Conservation (phyloP, 1,140 invertebrate genomes). For the Rhagoletis zephyria region DNA sequence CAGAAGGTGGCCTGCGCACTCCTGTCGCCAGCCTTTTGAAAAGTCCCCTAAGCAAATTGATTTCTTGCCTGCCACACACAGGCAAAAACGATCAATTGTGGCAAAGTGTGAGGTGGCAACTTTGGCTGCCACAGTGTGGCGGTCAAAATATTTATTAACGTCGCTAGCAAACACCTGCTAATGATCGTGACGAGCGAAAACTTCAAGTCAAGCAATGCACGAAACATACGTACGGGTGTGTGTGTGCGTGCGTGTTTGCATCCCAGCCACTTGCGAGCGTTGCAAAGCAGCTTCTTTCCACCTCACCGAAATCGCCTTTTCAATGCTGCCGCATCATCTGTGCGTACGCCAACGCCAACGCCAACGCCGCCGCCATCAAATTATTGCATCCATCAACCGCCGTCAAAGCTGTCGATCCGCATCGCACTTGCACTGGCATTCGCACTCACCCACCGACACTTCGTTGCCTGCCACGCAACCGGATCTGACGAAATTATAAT, state of each 20-base stretch:
- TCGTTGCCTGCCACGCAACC: not conserved
- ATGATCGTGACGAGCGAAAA: slow-evolving; percentile 54
- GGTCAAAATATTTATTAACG: slow-evolving; percentile 68
- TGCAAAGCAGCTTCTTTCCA: too few relatives aligned
- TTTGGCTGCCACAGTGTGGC: not conserved
- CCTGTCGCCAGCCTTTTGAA: not conserved
- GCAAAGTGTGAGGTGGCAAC: slow-evolving; percentile 35
- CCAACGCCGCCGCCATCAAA: slow-evolving; percentile 59
- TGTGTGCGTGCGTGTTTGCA: not conserved
- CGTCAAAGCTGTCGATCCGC: slow-evolving; percentile 32
- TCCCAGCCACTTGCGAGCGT: not conserved
- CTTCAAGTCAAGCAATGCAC: slow-evolving; percentile 22
- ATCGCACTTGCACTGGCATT: not conserved
- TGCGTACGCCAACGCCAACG: too few relatives aligned
- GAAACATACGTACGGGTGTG: not conserved
- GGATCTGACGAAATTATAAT: slow-evolving; percentile 72
- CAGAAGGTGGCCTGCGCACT: not conserved
- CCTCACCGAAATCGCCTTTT: too few relatives aligned
- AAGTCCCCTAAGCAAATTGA: not conserved
- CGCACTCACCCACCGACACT: not conserved
- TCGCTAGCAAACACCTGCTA: slow-evolving; percentile 58
- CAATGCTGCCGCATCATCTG: not conserved
- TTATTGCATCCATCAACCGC: slow-evolving; percentile 56
- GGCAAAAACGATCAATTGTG: not conserved
- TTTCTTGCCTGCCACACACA: not conserved